These are phyloP conservation scores for Craseonycteris thonglongyai DNA, from an alignment of 2,113 vertebrate genomes.

Conservation along the genomic window DNA sequence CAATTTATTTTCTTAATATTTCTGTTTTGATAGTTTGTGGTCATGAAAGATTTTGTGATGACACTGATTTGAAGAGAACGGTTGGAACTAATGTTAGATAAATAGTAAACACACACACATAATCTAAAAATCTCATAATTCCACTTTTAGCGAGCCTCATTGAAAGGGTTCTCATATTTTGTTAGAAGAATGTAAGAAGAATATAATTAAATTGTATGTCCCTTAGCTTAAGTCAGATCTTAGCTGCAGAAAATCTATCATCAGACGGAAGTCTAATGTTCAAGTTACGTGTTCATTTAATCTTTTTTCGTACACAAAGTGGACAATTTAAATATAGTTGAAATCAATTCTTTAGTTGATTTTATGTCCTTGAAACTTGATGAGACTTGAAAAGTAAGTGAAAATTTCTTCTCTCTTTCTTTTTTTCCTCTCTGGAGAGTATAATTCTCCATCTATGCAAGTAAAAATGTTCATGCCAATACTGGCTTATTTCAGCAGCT, in stretches of 20 bases:
- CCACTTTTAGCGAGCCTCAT: background rate
- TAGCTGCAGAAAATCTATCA: constrained; percentile 11
- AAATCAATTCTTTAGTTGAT: background rate
- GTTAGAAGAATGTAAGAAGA: background rate
- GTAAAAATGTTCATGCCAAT: background rate
- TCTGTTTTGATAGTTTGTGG: constrained; percentile 22
- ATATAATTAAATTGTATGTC: background rate
- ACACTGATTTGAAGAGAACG: background rate
- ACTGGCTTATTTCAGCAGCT: constrained; percentile 18
- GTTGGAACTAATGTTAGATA: background rate
- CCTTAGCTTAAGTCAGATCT: background rate
- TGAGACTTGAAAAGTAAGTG: background rate
- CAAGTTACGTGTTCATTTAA: background rate
- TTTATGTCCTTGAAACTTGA: background rate
- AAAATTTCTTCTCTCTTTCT: background rate
- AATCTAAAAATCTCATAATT: background rate
- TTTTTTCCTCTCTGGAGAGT: background rate
- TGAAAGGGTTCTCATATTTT: background rate
- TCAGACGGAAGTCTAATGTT: background rate
- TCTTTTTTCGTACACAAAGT: background rate
- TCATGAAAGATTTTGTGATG: background rate
- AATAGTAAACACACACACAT: background rate
- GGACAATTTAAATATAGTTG: background rate
- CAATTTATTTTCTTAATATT: constrained; percentile 6
- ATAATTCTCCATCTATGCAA: background rate